Percentiles rank a stretch among this genome's conserved stretches.
These are phyloP conservation scores for Scylla paramamosain DNA, from an alignment of 1,140 invertebrate genomes.

Conservation along the genomic window DNA sequence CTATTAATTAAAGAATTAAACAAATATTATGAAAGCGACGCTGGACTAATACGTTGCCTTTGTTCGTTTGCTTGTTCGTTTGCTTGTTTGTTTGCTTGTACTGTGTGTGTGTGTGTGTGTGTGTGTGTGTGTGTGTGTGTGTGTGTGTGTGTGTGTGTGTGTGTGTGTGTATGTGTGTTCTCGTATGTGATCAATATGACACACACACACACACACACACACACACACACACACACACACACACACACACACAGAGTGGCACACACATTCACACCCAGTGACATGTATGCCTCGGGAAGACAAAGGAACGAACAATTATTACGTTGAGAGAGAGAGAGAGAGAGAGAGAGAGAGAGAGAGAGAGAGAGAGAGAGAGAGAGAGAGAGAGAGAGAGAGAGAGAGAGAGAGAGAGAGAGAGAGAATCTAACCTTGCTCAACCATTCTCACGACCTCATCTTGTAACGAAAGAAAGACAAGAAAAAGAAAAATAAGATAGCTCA, in stretches of 20 bases:
- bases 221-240: neutral
- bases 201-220: no score
- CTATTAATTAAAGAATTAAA: no score
- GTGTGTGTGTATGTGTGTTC: no score
- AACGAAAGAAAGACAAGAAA: neutral
- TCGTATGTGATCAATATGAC: no score
- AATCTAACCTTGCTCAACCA: neutral
- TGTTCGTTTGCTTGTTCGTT: no score
- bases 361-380: neutral
- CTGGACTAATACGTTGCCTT: no score
- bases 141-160: no score
- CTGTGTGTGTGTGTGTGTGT: no score
- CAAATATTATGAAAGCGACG: no score
- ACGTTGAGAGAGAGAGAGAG: constrained; percentile 10
- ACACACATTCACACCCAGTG: neutral
- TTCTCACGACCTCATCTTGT: neutral
- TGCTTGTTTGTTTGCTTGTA: no score
- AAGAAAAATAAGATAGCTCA: neutral
- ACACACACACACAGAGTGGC: neutral
- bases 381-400: neutral
- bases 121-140: no score
- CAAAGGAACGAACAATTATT: neutral
- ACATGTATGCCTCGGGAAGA: neutral
- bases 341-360: constrained; percentile 1
- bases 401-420: neutral